Evolutionary conservation across 2,888 invertebrate species (phyloP), one percentile per base, ranked within the genome.

Genomic region (Synergus umbraculus): DNA sequence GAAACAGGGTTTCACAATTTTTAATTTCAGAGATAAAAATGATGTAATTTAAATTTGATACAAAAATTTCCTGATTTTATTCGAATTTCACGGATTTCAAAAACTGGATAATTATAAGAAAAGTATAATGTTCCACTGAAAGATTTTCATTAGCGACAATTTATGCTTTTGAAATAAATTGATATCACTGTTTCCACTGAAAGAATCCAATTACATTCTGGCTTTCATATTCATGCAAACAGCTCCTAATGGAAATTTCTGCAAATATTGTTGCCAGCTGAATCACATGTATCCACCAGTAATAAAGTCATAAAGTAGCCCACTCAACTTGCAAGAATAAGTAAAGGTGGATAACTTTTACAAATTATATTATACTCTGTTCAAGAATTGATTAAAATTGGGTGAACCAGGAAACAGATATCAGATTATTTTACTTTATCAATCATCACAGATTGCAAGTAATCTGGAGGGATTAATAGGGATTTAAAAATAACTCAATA

Each of bases 251-350:
- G 69, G 15, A 41, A 54, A 41, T 73, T 37, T 10, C 41, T 73
- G 37, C 73, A 37, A 37, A 54, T 73, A 73, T 54, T 73, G n/a
- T 54, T 73, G 37, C 37, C 73, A 73, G 15, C 37, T 73, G 54
- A 54, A 73, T 73, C 54, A 41, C 37, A 44, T 3, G 37, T 73
- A 54, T 73, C 37, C 10, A 73, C 29, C n/a, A 73, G 37, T 73
- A 73, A 73, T 66, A 66, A 66, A 66, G 66, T 41, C 18, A 66
- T 66, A 66, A 66, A 66, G 18, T 43, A 66, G 66, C 66, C 66
- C 66, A 66, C 43, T 54, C 73, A 73, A 73, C 49, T 73, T 54
- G n/a, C 73, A 49, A 73, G 37, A n/a, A n/a, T 37, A 73, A 49
- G 4, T 37, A 73, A 73, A 73, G 15, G 43, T 41, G 13, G 1